phyloP scores from a whole-genome alignment of 2,797 vertebrate genomes.

The Lagodon rhomboides region DNA sequence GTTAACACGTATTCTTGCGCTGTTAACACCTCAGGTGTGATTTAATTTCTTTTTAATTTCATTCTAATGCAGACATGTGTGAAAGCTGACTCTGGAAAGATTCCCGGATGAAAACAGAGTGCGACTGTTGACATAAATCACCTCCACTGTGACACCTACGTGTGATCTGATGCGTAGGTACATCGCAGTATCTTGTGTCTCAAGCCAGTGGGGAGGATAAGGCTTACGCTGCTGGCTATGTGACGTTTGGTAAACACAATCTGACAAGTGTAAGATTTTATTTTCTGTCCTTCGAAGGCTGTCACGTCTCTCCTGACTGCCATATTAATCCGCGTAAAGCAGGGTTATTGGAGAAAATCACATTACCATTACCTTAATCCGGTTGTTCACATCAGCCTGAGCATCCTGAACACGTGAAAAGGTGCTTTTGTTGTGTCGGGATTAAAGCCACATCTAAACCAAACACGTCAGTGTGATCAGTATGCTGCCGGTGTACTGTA shows the following conservation, averaged over 20 bases:
- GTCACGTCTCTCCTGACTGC: slow-evolving; percentile 22
- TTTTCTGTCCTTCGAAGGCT: slow-evolving; percentile 14
- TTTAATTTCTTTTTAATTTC: slow-evolving; percentile 15
- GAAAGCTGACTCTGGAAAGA: slow-evolving; percentile 26
- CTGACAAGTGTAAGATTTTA: slow-evolving; percentile 22
- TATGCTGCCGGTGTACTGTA: slow-evolving; percentile 41
- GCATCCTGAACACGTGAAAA: slow-evolving; percentile 34
- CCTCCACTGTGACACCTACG: slow-evolving; percentile 39
- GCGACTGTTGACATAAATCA: slow-evolving; percentile 46
- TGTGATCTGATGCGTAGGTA: slow-evolving; percentile 19
- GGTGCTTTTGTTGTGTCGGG: slow-evolving; percentile 32
- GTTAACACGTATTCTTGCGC: not conserved
- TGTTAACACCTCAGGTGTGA: not conserved
- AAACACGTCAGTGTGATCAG: slow-evolving; percentile 24
- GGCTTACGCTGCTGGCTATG: slow-evolving; percentile 4
- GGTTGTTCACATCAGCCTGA: slow-evolving; percentile 53
- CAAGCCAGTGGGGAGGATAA: slow-evolving; percentile 23
- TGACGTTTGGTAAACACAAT: slow-evolving; percentile 30
- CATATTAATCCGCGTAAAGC: slow-evolving; percentile 51
- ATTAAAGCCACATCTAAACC: slow-evolving; percentile 48
- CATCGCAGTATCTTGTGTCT: slow-evolving; percentile 23
- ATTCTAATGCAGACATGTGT: slow-evolving; percentile 3
- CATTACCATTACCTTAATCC: slow-evolving; percentile 68
- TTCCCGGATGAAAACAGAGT: slow-evolving; percentile 20
- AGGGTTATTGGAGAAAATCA: slow-evolving; percentile 56